phyloP scores from a whole-genome alignment of 2,113 vertebrate species.

The Malaclemys terrapin region DNA sequence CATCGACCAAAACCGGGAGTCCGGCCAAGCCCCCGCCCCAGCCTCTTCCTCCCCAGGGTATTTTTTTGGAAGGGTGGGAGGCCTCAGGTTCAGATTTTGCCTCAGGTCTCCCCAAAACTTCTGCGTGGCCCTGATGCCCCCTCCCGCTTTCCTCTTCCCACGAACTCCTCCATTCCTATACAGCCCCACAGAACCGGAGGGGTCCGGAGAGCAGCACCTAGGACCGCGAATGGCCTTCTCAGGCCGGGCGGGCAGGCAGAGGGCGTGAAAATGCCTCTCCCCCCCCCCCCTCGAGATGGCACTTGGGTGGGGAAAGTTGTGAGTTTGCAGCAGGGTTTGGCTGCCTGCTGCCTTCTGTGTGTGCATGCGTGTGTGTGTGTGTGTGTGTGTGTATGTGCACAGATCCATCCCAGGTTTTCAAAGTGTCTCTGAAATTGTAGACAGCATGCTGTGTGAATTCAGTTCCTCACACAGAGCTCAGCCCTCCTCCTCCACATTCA shows the following conservation, averaged over 20 bases:
- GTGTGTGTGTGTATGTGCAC: neutral
- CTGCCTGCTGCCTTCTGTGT: neutral
- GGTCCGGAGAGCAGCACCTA: too few species aligned
- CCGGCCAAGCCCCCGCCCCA: too few species aligned
- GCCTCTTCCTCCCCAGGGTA: too few species aligned
- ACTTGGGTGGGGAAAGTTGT: neutral
- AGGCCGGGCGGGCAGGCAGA: neutral
- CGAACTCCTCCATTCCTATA: neutral
- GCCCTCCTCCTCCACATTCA: neutral
- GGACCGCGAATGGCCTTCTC: too few species aligned
- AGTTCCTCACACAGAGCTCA: constrained; percentile 54
- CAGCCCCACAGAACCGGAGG: too few species aligned
- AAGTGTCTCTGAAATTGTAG: constrained; percentile 7
- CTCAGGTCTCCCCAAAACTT: too few species aligned
- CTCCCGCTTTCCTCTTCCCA: too few species aligned
- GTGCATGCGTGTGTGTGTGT: neutral
- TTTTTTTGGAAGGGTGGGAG: too few species aligned
- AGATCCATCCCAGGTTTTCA: constrained; percentile 51
- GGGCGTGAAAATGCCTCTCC: neutral
- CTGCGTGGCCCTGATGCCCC: too few species aligned
- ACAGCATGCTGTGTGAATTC: constrained; percentile 57
- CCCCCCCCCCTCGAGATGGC: neutral
- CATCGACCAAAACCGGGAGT: too few species aligned
- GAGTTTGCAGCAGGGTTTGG: neutral
- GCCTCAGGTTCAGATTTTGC: too few species aligned